Conservation (phyloP, 2,888 invertebrate genomes). For the Athalia rosae region DNA sequence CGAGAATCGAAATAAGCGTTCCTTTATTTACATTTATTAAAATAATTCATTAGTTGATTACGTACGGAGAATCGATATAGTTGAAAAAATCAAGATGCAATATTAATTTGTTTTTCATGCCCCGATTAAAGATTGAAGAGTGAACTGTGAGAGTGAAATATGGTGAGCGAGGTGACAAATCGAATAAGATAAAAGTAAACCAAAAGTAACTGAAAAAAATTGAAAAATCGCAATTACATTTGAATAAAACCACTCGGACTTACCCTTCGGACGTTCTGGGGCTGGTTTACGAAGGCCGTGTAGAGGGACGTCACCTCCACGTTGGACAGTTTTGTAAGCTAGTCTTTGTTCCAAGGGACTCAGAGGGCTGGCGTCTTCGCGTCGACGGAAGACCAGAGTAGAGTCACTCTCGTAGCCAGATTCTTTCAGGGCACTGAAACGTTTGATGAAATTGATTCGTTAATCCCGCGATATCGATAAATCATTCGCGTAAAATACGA, state of each 20-base stretch:
- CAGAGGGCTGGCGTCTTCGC: constrained; percentile 81
- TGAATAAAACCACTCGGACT: constrained; percentile 59
- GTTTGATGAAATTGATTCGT: no score
- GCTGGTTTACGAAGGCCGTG: constrained; percentile 93
- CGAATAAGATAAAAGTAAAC: constrained; percentile 5
- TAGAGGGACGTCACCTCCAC: constrained; percentile 95
- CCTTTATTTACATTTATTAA: neutral
- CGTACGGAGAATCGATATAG: neutral
- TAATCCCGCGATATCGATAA: no score
- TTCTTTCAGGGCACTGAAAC: constrained; percentile 86
- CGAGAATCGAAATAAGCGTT: neutral
- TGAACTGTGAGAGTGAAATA: constrained; percentile 18
- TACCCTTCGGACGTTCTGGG: constrained; percentile 88
- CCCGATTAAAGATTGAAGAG: neutral
- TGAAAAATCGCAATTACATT: neutral
- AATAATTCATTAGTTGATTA: neutral
- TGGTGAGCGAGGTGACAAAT: constrained; percentile 14
- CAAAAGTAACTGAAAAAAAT: constrained; percentile 12
- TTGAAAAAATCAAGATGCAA: neutral
- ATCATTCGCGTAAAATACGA: neutral
- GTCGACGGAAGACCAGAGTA: constrained; percentile 87
- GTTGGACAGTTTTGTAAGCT: constrained; percentile 91
- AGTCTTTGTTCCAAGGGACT: constrained; percentile 90
- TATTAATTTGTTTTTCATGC: neutral
- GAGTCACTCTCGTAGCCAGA: constrained; percentile 95